Percentiles rank a stretch among this genome's conserved stretches.
These are phyloP conservation scores for Euproctis similis DNA, from an alignment of 2,888 invertebrate species.

Conservation along the genomic window DNA sequence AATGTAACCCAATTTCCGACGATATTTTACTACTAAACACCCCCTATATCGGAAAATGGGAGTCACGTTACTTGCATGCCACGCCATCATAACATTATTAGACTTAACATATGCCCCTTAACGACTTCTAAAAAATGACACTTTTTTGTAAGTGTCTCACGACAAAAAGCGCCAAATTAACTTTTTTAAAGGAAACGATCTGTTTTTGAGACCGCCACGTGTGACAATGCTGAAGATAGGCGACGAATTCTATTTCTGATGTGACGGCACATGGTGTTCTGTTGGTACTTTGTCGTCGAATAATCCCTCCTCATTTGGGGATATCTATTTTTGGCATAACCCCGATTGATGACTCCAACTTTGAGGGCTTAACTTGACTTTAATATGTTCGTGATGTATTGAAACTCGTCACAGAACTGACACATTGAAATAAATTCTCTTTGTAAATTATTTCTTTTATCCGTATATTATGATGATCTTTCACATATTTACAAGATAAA, in stretches of 20 bases:
- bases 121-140: slow-evolving; percentile 59
- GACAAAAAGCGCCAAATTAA: slow-evolving; percentile 71
- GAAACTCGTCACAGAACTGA: slow-evolving; percentile 40
- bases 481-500: slow-evolving; percentile 27
- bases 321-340: slow-evolving; percentile 55
- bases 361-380: slow-evolving; percentile 55
- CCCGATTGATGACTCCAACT: slow-evolving; percentile 57
- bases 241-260: slow-evolving; percentile 57
- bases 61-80: slow-evolving; percentile 61
- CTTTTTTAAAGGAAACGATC: slow-evolving; percentile 74
- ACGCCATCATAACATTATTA: slow-evolving; percentile 57
- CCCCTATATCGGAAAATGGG: slow-evolving; percentile 50
- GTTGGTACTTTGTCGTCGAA: slow-evolving; percentile 69
- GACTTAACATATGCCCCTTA: slow-evolving; percentile 60
- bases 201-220: slow-evolving; percentile 69
- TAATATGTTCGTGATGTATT: slow-evolving; percentile 60
- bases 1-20: slow-evolving; percentile 18
- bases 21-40: slow-evolving; percentile 20
- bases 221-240: slow-evolving; percentile 52
- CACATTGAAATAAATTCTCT: slow-evolving; percentile 41
- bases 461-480: slow-evolving; percentile 22
- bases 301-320: slow-evolving; percentile 64
- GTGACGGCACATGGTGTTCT: slow-evolving; percentile 56
- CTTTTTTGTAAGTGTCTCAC: slow-evolving; percentile 49
- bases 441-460: slow-evolving; percentile 39